phyloP scores from a whole-genome alignment of 2,888 invertebrate genomes.

The Pyrochroa serraticornis region DNA sequence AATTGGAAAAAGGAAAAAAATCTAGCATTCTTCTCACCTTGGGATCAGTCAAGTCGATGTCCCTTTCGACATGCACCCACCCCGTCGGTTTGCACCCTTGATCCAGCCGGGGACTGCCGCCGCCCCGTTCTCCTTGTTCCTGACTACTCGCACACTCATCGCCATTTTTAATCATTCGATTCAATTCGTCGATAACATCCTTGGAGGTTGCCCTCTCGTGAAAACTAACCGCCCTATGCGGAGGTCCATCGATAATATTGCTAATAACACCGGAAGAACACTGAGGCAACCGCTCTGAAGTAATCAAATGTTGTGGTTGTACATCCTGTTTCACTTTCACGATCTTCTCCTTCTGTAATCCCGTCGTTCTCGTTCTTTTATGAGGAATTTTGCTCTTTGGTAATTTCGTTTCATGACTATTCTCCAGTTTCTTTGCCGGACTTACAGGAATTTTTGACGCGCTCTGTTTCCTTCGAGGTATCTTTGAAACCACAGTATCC shows the following conservation, averaged over 20 bases:
- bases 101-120: slow-evolving; percentile 59
- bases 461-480: slow-evolving; percentile 55
- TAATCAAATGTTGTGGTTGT: slow-evolving; percentile 50
- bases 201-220: slow-evolving; percentile 77
- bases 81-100: slow-evolving; percentile 74
- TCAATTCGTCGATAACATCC: slow-evolving; percentile 77
- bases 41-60: slow-evolving; percentile 79
- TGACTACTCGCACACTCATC: slow-evolving; percentile 52
- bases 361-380: slow-evolving; percentile 56
- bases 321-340: slow-evolving; percentile 40
- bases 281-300: slow-evolving; percentile 54
- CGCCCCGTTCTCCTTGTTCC: slow-evolving; percentile 38
- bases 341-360: slow-evolving; percentile 44
- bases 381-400: slow-evolving; percentile 66
- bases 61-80: slow-evolving; percentile 80
- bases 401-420: slow-evolving; percentile 51
- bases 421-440: slow-evolving; percentile 54
- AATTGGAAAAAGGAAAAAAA: too few relatives aligned
- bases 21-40: slow-evolving; percentile 69
- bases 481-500: slow-evolving; percentile 71
- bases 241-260: slow-evolving; percentile 60
- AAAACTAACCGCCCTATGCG: slow-evolving; percentile 69
- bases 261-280: slow-evolving; percentile 51
- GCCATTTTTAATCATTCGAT: slow-evolving; percentile 67
- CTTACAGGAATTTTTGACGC: slow-evolving; percentile 48